Percentiles rank a stretch among this genome's conserved stretches.
These are phyloP conservation scores for Sphecodes monilicornis DNA, from an alignment of 2,888 invertebrate genomes.

Conservation along the genomic window DNA sequence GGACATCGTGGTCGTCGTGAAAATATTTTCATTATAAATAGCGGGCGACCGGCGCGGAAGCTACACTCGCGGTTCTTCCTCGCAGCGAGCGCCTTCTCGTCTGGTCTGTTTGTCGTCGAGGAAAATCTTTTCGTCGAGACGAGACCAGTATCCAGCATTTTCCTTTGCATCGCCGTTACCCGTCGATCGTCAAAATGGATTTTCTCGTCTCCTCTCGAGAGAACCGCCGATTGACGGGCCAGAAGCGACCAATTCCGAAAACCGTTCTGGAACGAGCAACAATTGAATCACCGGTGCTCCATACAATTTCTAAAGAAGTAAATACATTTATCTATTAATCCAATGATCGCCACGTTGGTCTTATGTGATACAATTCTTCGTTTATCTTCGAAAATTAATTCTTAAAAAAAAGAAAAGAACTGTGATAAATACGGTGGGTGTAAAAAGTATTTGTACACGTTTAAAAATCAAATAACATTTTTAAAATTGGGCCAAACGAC, in stretches of 20 bases:
- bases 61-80: constrained; percentile 69
- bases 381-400: background rate
- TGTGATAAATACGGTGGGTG: too few species aligned
- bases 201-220: background rate
- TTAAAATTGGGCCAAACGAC: too few species aligned
- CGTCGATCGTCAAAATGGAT: background rate
- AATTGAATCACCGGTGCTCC: background rate
- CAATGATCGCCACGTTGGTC: background rate
- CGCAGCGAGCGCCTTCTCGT: constrained; percentile 29
- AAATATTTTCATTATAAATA: constrained; percentile 83
- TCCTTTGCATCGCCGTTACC: background rate
- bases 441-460: too few species aligned
- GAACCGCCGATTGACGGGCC: background rate
- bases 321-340: background rate
- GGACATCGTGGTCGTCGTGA: constrained; percentile 65
- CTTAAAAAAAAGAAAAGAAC: too few species aligned
- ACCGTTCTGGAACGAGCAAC: background rate
- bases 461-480: too few species aligned
- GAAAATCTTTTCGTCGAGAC: constrained; percentile 25
- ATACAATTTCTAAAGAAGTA: background rate
- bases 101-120: constrained; percentile 26
- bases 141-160: constrained; percentile 18
- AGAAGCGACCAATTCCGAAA: background rate
- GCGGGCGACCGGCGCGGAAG: constrained; percentile 65
- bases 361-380: background rate